phyloP scores from a whole-genome alignment of 2,888 invertebrate genomes.

The Hirtodrosophila trivittata region DNA sequence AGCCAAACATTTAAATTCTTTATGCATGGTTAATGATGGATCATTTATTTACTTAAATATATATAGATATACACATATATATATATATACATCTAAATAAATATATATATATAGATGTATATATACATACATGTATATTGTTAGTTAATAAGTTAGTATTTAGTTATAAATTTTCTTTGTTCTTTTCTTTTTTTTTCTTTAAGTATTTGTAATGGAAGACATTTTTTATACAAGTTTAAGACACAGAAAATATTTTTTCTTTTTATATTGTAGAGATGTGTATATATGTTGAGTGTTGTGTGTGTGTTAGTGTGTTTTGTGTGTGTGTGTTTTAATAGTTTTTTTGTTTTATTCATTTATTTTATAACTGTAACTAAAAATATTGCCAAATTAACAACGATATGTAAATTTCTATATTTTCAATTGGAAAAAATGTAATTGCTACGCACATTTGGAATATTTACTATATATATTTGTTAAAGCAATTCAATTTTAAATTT shows the following conservation, averaged over 20 bases:
- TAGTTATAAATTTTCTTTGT: slow-evolving; percentile 54
- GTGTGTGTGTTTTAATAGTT: slow-evolving; percentile 34
- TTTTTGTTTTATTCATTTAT: slow-evolving; percentile 35
- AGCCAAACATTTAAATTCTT: slow-evolving; percentile 59
- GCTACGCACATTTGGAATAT: slow-evolving; percentile 46
- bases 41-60: slow-evolving; percentile 51
- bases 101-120: slow-evolving; percentile 16
- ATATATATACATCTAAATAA: slow-evolving; percentile 12
- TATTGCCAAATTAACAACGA: slow-evolving; percentile 48
- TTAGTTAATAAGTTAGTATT: slow-evolving; percentile 65
- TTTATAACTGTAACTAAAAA: slow-evolving; percentile 39
- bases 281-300: slow-evolving; percentile 40
- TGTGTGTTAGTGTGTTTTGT: slow-evolving; percentile 27
- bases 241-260: slow-evolving; percentile 84
- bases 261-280: slow-evolving; percentile 48
- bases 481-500: slow-evolving; percentile 8
- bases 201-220: slow-evolving; percentile 84
- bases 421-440: slow-evolving; percentile 12
- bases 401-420: slow-evolving; percentile 42
- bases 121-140: slow-evolving; percentile 28
- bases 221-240: slow-evolving; percentile 84
- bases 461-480: slow-evolving; percentile 5
- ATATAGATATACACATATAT: slow-evolving; percentile 14
- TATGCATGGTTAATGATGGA: slow-evolving; percentile 57
- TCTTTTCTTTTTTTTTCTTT: slow-evolving; percentile 54